Conservation (phyloP, 2,113 vertebrate genomes). For the Tenrec ecaudatus region DNA sequence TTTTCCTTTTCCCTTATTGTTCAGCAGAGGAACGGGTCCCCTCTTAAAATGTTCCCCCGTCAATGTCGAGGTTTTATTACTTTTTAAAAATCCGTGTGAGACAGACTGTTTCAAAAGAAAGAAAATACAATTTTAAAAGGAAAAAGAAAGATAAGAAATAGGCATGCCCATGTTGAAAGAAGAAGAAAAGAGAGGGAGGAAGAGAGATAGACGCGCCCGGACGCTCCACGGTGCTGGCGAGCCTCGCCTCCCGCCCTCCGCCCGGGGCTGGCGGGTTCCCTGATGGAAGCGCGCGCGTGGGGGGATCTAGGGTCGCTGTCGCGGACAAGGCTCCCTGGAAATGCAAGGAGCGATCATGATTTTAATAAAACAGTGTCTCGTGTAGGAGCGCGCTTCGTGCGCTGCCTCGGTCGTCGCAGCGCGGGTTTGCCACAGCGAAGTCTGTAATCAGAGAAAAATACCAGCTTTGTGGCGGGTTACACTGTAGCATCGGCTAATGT, state of each 20-base stretch:
- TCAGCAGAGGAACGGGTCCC: neutral
- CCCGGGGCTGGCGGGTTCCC: neutral
- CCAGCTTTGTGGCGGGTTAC: constrained; percentile 80
- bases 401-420: constrained; percentile 67
- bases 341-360: constrained; percentile 53
- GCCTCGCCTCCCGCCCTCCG: neutral
- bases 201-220: neutral
- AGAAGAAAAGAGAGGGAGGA: neutral
- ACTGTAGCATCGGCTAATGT: constrained; percentile 81
- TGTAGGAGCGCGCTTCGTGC: constrained; percentile 57
- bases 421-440: constrained; percentile 71
- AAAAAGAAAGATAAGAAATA: neutral
- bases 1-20: neutral
- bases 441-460: constrained; percentile 82
- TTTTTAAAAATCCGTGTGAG: constrained; percentile 15
- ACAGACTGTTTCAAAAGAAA: constrained; percentile 8
- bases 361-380: constrained; percentile 75
- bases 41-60: neutral
- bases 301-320: neutral
- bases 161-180: neutral
- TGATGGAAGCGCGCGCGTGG: neutral
- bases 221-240: neutral
- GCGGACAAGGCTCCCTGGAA: constrained; percentile 35
- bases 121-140: neutral
- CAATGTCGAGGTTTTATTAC: constrained; percentile 61